Evolutionary conservation across 2,797 vertebrate species (phyloP), one percentile per base, ranked within the genome.

Genomic region (Lindbergichthys nudifrons): DNA sequence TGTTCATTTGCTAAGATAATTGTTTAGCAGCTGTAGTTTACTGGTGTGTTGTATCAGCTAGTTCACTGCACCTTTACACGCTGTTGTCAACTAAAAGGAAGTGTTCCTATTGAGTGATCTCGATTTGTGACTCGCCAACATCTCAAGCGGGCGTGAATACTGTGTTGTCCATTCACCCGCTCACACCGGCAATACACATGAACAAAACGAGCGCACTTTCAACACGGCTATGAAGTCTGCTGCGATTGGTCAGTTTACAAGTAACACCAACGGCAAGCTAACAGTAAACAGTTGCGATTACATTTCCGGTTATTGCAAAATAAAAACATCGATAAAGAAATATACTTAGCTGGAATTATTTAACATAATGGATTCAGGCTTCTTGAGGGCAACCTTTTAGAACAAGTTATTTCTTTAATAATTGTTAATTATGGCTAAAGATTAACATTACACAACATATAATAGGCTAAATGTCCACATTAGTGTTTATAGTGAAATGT

Each of bases 21-120:
- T 58, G 43, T 77, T 70, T 10, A 3, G 7, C 10, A 14, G 10
- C 5, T 53, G 21, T 50, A 39, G 36, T 65, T 23, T 23, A 42
- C 3, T 15, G 54, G 26, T 66, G 45, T 42, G 23, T 47, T 12
- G 3, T 51, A 30, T 69, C n/a, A 7, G 39, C 43, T 69, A 50
- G 3, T 57, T 73, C 66, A 65, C 70, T 73, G 61, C 9, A 46
- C 43, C 51, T 71, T 71, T 23, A 68, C 30, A 67, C 42, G 79
- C 52, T 83, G 77, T 77, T 82, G 77, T 82, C 79, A 87, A 78
- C 69, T 56, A 36, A 72, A 53, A 79, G 87, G 83, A 86, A 87
- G 83, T 11, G 58, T 36, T 75, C 50, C 16, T 19, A 10, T 5
- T 10, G 23, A 19, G 70, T 77, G 0, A 32, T 3, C 41, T 91